Evolutionary conservation across 2,888 invertebrate species (phyloP).

Genomic region (Lasioglossum calceatum): DNA sequence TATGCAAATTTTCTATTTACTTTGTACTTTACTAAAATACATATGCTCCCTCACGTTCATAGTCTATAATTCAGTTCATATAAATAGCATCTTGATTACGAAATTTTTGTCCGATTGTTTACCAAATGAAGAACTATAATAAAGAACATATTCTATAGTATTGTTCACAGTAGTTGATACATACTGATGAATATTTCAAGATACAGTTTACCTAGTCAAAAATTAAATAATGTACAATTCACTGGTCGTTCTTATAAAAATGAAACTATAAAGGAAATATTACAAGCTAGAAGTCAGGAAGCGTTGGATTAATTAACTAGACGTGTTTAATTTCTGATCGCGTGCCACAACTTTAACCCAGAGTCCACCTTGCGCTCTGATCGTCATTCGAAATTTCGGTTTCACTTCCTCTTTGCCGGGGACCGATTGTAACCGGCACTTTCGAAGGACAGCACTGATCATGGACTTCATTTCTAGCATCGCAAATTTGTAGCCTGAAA

Average conservation of each 20-base stretch:
- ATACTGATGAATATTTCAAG: background rate
- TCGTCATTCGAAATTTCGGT: conserved; percentile 86
- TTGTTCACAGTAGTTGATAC: background rate
- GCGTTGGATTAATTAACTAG: conserved; percentile 20
- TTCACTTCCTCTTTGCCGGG: conserved; percentile 85
- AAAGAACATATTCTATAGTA: background rate
- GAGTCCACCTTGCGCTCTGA: conserved; percentile 87
- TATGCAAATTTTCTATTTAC: background rate
- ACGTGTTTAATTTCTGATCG: conserved; percentile 14
- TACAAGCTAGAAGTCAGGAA: conserved; percentile 8
- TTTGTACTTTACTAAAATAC: conserved; percentile 4
- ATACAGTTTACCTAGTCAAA: background rate
- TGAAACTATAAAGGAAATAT: background rate
- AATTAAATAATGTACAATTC: conserved; percentile 23
- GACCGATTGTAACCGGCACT: conserved; percentile 85
- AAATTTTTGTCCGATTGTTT: background rate
- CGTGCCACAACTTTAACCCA: conserved; percentile 86
- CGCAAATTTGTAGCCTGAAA: conserved; percentile 88
- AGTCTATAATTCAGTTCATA: background rate
- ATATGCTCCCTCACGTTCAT: background rate
- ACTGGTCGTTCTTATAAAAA: background rate
- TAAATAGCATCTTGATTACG: background rate
- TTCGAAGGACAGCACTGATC: conserved; percentile 85
- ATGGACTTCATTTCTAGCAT: conserved; percentile 88
- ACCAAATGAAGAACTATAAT: background rate